Evolutionary conservation across 2,888 invertebrate species (phyloP), one percentile per base, ranked within the genome.

Genomic region (Thalpophila matura): DNA sequence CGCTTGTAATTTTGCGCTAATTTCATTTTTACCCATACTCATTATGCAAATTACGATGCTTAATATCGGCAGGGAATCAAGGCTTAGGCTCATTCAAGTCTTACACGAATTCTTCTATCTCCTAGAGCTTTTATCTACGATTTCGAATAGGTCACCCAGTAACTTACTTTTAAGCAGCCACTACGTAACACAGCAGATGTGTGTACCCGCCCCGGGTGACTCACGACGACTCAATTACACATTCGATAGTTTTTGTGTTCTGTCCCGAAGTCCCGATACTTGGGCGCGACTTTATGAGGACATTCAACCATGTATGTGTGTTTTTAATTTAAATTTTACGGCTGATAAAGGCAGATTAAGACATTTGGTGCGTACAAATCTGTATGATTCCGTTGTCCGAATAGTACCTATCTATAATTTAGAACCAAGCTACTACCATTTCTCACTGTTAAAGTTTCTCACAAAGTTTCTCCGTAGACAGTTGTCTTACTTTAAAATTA

Each of bases 221-320:
- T 94, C 94, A 94, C 91, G 87, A 93, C 91, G 92, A 91, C 94
- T 94, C 94, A 92, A 94, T 94, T 94, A 94, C 94, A 92, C 88
- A 92, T 93, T 93, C 93, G 92, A 93, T 89, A 91, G 92, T 93
- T 93, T 90, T 91, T 90, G 90, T 91, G 86, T 68, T 69, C 83
- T 76, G 77, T 81, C 80, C 74, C 74, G 49, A 50, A 40, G 43
- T 81, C 80, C 46, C 73, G 38, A 72, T 72, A 74, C 53, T 62
- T 54, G 60, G 68, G 51, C 60, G 49, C 35, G 73, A 53, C 56
- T 84, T 84, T 83, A 84, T 80, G 83, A 74, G 85, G 78, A 69
- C 84, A 62, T 85, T 84, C 84, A 84, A 86, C 86, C 64, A 68
- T 68, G 45, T 51, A 42, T 57, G 57, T 47, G 56, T 71, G 51